phyloP scores from a whole-genome alignment of 2,113 vertebrate genomes.

The Tapirus terrestris region DNA sequence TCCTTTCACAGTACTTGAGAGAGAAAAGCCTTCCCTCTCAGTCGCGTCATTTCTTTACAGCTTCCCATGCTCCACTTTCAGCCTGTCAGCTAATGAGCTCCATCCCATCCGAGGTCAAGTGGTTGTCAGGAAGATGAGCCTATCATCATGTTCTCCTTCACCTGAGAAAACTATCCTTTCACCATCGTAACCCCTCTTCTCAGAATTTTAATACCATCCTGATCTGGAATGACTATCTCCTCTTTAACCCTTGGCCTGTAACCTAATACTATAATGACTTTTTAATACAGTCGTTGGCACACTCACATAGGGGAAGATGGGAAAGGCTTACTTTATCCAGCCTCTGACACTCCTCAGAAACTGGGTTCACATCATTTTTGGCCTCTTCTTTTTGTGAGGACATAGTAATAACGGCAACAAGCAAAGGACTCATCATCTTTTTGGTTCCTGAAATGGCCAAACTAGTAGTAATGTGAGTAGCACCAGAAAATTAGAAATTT shows the following conservation, averaged over 20 bases:
- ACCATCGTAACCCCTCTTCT: background rate
- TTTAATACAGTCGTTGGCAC: background rate
- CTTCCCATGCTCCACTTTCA: background rate
- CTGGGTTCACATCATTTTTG: background rate
- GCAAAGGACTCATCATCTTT: background rate
- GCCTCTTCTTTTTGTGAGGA: background rate
- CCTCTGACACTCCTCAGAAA: background rate
- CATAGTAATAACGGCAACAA: background rate
- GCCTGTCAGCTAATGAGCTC: background rate
- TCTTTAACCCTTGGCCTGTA: constrained; percentile 8
- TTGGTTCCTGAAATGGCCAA: background rate
- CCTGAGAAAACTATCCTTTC: background rate
- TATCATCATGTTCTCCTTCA: background rate
- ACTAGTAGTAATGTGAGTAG: background rate
- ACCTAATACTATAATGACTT: constrained; percentile 13
- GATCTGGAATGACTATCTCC: background rate
- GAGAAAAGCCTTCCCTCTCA: background rate
- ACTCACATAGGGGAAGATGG: background rate
- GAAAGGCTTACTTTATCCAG: background rate
- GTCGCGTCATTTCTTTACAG: constrained; percentile 35
- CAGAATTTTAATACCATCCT: background rate
- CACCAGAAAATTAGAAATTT: constrained; percentile 11
- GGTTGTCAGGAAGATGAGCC: background rate
- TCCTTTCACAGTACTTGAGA: background rate
- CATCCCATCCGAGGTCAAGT: background rate